Percentiles rank a stretch among this genome's conserved stretches.
These are phyloP conservation scores for Wiebesia pumilae DNA, from an alignment of 1,140 invertebrate species.

Conservation along the genomic window DNA sequence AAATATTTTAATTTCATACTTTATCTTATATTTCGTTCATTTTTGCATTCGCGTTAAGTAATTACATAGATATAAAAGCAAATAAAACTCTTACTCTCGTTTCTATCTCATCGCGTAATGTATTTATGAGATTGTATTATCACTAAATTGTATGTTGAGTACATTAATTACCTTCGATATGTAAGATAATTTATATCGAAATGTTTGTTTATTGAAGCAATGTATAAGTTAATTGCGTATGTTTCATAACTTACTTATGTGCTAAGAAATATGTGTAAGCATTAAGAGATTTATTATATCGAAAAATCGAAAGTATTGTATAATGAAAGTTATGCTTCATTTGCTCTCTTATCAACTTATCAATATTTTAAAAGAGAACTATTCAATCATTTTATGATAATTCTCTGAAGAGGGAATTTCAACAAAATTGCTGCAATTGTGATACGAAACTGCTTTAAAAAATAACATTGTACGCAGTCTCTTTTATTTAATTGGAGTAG, in stretches of 20 bases:
- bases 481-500: neutral
- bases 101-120: too few species aligned
- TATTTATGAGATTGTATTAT: neutral
- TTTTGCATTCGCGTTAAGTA: too few species aligned
- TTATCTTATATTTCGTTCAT: too few species aligned
- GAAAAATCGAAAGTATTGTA: too few species aligned
- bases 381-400: neutral
- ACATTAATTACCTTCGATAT: constrained; percentile 32
- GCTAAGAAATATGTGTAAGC: too few species aligned
- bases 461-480: too few species aligned
- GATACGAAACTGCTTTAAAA: too few species aligned
- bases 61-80: too few species aligned
- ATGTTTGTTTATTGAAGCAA: constrained; percentile 42
- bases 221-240: neutral
- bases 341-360: neutral
- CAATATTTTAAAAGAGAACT: neutral
- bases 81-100: too few species aligned
- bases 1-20: too few species aligned
- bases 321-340: too few species aligned
- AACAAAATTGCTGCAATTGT: neutral
- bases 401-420: neutral
- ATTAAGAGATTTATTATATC: too few species aligned
- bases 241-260: constrained; percentile 17
- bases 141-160: constrained; percentile 22
- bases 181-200: neutral